Evolutionary conservation across 2,113 vertebrate species (phyloP), one percentile per base, ranked within the genome.

Genomic region (Ictalurus furcatus): DNA sequence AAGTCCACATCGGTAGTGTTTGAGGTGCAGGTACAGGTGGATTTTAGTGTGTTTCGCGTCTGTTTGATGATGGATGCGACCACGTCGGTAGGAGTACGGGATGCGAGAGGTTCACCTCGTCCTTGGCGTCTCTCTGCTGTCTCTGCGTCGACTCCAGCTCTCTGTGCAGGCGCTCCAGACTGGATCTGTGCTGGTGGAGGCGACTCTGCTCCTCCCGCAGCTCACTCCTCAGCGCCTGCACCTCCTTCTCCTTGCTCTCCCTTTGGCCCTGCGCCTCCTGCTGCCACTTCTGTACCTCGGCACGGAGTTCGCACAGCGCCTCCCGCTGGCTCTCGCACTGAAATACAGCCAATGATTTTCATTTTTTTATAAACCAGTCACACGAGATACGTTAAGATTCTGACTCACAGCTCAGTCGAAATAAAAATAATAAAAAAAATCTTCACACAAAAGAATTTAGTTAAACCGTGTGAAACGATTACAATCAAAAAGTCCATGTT

Each of bases 81-180:
- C 63, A 65, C 11, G 9, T 12, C 12, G 63, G 11, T 65, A 65
- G 25, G 58, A n/a, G 28, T 69, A 19, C 9, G 44, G 44, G 9
- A 19, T 0, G 76, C 52, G 48, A 71, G 69, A 74, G 17, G 59
- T 81, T 59, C 94, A 97, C 97, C 95, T 97, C 93, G 25, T 93
- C 92, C 85, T 94, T 93, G 14, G 93, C 69, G 0, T 65, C 63
- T 71, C 93, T 91, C 86, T 92, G 93, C 74, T 94, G 95, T 88
- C 92, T 92, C 78, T 94, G 94, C 54, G 94, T 91, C 34, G 89
- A 61, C 23, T 93, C 92, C 83, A 95, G 86, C 56, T 96, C 93
- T 0, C 91, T 93, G 44, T 91, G 88, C 87, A 96, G 91, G 90
- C 92, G 91, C 87, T 94, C 94, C 19, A 91, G 63, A 85, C 88